phyloP scores from a whole-genome alignment of 2,888 invertebrate genomes.

The Lithosia quadra region DNA sequence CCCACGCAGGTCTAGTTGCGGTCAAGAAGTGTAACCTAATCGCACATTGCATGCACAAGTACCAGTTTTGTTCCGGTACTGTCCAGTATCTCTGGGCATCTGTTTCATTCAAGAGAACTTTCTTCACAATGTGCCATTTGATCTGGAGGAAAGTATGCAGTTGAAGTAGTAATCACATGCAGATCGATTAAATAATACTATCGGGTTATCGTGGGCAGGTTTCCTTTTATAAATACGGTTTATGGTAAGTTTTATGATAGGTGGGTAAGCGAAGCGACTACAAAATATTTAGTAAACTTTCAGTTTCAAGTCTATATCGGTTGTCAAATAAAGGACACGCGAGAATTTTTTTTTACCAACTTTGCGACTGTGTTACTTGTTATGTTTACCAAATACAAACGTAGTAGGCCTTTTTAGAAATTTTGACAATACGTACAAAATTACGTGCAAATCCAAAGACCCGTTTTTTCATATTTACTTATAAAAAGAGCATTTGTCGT shows the following conservation, averaged over 20 bases:
- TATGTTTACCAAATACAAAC: no score
- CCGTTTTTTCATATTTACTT: no score
- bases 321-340: no score
- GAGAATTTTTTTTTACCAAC: no score
- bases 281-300: neutral
- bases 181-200: neutral
- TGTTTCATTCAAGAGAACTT: constrained; percentile 56
- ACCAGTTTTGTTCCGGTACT: constrained; percentile 47
- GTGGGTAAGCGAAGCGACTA: neutral
- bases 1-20: constrained; percentile 57
- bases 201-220: neutral
- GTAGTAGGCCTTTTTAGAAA: no score
- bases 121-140: constrained; percentile 57
- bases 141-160: constrained; percentile 36
- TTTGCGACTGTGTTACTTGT: no score
- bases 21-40: constrained; percentile 54
- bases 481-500: no score
- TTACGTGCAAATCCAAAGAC: no score
- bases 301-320: no score
- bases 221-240: neutral
- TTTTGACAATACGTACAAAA: no score
- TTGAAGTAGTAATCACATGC: constrained; percentile 25
- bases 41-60: constrained; percentile 36
- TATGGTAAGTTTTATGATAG: neutral
- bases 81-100: constrained; percentile 49